Percentiles rank a stretch among this genome's conserved stretches.
Conservation (phyloP, 53 echinoderm and acorn worm species). For the Holothuria leucospilota region DNA sequence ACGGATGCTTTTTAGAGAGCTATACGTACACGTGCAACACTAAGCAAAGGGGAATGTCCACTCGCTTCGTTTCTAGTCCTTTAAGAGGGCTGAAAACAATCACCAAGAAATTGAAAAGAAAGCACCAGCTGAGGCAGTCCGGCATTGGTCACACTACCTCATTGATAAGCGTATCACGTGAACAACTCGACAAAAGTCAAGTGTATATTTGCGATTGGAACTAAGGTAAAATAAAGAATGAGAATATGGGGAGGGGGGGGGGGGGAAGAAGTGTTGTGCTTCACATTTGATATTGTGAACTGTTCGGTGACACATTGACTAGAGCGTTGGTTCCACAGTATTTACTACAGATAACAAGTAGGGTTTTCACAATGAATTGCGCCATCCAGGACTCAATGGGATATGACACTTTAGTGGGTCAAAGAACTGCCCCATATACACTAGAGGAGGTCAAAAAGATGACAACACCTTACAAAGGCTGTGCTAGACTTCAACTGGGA, state of each 20-base stretch:
- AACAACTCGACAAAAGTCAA: slow-evolving; percentile 18
- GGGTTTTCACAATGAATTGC: slow-evolving; percentile 42
- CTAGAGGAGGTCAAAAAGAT: slow-evolving; percentile 38
- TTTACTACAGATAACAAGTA: slow-evolving; percentile 9
- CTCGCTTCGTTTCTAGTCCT: slow-evolving; percentile 30
- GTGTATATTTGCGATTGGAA: slow-evolving; percentile 37
- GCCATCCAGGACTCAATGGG: slow-evolving; percentile 47
- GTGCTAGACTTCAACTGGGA: slow-evolving; percentile 39
- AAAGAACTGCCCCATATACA: too few relatives aligned
- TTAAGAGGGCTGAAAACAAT: slow-evolving; percentile 28
- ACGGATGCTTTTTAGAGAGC: slow-evolving; percentile 24
- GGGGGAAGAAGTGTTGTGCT: slow-evolving; percentile 45
- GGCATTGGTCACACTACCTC: slow-evolving; percentile 33
- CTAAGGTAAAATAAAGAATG: slow-evolving; percentile 52
- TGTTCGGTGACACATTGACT: slow-evolving; percentile 44
- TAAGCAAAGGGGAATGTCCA: slow-evolving; percentile 37
- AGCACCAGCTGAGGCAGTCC: slow-evolving; percentile 32
- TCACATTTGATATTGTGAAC: slow-evolving; percentile 48
- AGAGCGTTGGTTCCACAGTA: slow-evolving; percentile 40
- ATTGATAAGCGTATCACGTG: slow-evolving; percentile 29
- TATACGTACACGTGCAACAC: slow-evolving; percentile 24
- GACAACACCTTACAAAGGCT: slow-evolving; percentile 38
- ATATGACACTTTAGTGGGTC: slow-evolving; percentile 46
- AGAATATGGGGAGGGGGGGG: slow-evolving; percentile 50
- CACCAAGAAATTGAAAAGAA: slow-evolving; percentile 47